Conservation (phyloP, 1,140 invertebrate species). For the Heliconius himera region DNA sequence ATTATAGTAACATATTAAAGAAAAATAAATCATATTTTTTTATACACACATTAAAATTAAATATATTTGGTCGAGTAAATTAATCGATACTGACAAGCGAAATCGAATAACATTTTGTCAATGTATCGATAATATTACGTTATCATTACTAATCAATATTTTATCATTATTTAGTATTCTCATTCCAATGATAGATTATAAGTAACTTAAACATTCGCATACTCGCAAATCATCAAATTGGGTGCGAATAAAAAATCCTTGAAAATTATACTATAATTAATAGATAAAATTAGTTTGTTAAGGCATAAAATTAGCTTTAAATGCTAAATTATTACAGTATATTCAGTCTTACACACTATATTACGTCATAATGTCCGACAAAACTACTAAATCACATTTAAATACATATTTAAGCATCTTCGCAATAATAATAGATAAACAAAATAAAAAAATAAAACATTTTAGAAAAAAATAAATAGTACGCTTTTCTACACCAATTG, state of each 20-base stretch:
- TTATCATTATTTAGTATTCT: background rate
- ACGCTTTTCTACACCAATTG: too few relatives aligned
- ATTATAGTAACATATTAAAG: too few relatives aligned
- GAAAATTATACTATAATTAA: background rate
- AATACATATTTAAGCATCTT: background rate
- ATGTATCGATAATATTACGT: background rate
- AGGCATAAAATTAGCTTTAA: background rate
- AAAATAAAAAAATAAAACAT: background rate
- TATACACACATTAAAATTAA: background rate
- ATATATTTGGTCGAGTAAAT: background rate
- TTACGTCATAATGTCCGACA: background rate
- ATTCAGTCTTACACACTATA: conserved; percentile 5
- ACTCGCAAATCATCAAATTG: too few relatives aligned
- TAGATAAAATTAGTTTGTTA: background rate
- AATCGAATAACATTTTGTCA: background rate
- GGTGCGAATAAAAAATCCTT: too few relatives aligned
- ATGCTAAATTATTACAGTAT: background rate
- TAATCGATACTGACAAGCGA: background rate
- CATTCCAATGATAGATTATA: background rate
- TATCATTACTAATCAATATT: background rate
- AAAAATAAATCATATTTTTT: too few relatives aligned
- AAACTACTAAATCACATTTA: background rate
- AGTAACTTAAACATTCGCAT: background rate
- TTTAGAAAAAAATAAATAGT: background rate
- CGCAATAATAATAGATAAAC: background rate